Evolutionary conservation across 2,113 vertebrate genomes (phyloP), one percentile per base, ranked within the genome.

Genomic region (Picathartes gymnocephalus): DNA sequence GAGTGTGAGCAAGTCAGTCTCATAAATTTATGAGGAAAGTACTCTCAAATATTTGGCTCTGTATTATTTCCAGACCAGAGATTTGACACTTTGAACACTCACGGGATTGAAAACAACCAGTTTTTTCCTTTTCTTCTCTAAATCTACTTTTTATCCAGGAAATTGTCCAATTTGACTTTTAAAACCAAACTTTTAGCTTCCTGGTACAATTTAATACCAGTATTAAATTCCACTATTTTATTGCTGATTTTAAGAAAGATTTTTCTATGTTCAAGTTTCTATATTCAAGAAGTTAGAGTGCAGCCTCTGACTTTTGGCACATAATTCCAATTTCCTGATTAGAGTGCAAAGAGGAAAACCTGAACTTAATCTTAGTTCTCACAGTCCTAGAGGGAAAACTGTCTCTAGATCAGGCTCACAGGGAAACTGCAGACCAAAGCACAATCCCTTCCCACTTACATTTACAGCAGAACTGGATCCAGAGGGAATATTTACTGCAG

Each of bases 401-500:
- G 22, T 78, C 76, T 90, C 37, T 40, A 81, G 62, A 62, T 85
- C 87, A 94, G 66, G 45, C 66, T 87, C 45, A 37, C 0, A 2
- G 70, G 73, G 48, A 95, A 86, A 92, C 19, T 71, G 66, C 73
- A 91, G 77, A 91, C 48, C 61, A 79, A 91, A 95, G 66, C 73
- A 95, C n/a, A 72, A 76, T n/a, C n/a, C 40, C 48, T 65, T 69
- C 81, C 57, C 73, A 87, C 61, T 65, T 74, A 53, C 40, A 17
- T 72, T 91, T 85, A 72, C 1, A 89, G 77, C 30, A 72, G 66
- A 72, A 28, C 37, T 61, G 44, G 70, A 86, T 81, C 53, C 86
- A 91, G 44, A 51, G 86, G 69, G 81, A 82, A 61, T 85, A 92
- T 91, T 92, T 95, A 88, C 62, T 66, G 66, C 74, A 77, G 79